These are phyloP conservation scores for Poeciliopsis infans DNA, from an alignment of 2,797 vertebrate species.

Conservation along the genomic window DNA sequence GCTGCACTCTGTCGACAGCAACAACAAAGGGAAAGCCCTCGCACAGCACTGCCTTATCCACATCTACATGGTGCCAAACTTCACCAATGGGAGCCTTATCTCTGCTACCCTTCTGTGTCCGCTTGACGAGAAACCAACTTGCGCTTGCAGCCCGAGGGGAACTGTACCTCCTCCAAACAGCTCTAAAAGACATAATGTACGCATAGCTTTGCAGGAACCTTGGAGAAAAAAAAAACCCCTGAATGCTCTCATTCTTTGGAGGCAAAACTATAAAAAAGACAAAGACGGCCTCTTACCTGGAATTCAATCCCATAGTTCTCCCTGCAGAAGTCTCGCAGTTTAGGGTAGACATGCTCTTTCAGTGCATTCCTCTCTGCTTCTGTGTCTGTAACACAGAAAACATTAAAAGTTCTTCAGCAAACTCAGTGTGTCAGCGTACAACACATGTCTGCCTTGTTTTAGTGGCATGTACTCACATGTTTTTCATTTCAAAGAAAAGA, in stretches of 20 bases:
- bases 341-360: conserved; percentile 96
- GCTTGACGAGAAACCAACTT: conserved; percentile 44
- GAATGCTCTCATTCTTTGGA: conserved; percentile 3
- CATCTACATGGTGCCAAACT: conserved; percentile 39
- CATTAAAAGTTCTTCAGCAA: background rate
- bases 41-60: conserved; percentile 41
- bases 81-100: conserved; percentile 63
- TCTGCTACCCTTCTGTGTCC: conserved; percentile 66
- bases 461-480: background rate
- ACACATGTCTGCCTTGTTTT: background rate
- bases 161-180: conserved; percentile 6
- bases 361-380: conserved; percentile 94
- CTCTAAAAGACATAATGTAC: conserved; percentile 23
- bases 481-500: background rate
- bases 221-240: background rate
- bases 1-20: conserved; percentile 39
- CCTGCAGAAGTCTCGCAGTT: conserved; percentile 98
- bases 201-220: conserved; percentile 25
- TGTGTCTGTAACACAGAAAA: conserved; percentile 83
- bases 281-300: conserved; percentile 83
- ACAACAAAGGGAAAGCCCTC: conserved; percentile 61
- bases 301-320: conserved; percentile 99
- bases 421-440: background rate
- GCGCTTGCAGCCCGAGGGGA: conserved; percentile 15
- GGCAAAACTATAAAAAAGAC: background rate